These are phyloP conservation scores for Bradypodion ventrale DNA, from an alignment of 2,797 vertebrate genomes.

Conservation along the genomic window DNA sequence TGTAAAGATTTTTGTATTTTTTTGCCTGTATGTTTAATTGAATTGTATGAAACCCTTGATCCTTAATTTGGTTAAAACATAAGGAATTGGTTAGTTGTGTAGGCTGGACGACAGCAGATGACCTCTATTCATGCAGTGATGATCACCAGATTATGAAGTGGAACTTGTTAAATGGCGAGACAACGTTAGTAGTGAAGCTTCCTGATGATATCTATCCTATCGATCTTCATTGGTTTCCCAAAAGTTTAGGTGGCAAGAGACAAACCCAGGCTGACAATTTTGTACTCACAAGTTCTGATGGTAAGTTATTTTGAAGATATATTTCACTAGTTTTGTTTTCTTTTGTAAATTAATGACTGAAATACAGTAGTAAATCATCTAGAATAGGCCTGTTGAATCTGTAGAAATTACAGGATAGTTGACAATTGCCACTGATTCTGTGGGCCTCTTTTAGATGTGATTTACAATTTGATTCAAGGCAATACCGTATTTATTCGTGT, in stretches of 20 bases:
- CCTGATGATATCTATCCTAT: conserved; percentile 90
- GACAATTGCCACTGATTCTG: too few species aligned
- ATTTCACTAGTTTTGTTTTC: background rate
- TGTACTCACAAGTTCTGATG: conserved; percentile 94
- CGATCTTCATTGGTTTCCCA: conserved; percentile 94
- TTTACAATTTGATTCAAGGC: too few species aligned
- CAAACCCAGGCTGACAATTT: conserved; percentile 88
- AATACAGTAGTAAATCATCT: too few species aligned
- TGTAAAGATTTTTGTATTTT: background rate
- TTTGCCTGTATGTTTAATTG: background rate
- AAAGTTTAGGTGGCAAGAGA: conserved; percentile 87
- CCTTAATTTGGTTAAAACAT: conserved; percentile 78
- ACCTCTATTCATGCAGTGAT: conserved; percentile 93
- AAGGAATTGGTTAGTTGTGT: conserved; percentile 89
- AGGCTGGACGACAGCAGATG: conserved; percentile 93
- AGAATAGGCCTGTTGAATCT: too few species aligned
- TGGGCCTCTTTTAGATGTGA: too few species aligned
- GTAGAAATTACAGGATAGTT: too few species aligned
- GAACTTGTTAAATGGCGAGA: conserved; percentile 90
- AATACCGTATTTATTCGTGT: too few species aligned
- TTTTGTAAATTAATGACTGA: background rate
- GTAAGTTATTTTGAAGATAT: conserved; percentile 72
- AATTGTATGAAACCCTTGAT: conserved; percentile 65
- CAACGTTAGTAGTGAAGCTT: conserved; percentile 83
- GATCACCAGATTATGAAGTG: conserved; percentile 94